Conservation (phyloP, 2,888 invertebrate genomes). For the Nymphalis urticae region DNA sequence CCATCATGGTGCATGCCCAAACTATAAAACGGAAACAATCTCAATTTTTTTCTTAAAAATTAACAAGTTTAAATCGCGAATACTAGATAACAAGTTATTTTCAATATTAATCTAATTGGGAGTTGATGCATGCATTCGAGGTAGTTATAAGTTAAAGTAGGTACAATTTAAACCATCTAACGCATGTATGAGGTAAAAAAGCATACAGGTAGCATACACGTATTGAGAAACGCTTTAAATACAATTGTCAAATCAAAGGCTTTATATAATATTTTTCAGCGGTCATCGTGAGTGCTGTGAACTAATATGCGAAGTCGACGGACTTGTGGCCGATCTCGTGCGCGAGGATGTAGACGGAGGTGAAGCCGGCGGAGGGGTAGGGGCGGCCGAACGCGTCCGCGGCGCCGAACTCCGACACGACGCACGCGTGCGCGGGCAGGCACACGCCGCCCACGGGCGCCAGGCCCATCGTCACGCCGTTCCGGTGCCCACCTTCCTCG, state of each 20-base stretch:
- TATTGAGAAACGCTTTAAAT: no score
- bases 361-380: constrained; percentile 92
- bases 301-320: constrained; percentile 50
- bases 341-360: constrained; percentile 90
- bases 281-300: neutral
- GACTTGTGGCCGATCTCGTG: constrained; percentile 94
- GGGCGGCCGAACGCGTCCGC: constrained; percentile 87
- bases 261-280: no score
- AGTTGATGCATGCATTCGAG: no score
- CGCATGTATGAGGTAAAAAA: no score
- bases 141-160: no score
- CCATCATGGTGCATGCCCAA: constrained; percentile 92
- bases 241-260: no score
- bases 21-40: constrained; percentile 64
- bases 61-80: no score
- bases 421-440: constrained; percentile 86
- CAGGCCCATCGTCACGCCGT: constrained; percentile 89
- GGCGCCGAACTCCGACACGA: constrained; percentile 89
- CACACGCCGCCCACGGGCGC: constrained; percentile 91
- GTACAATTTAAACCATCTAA: no score
- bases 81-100: no score
- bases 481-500: constrained; percentile 85
- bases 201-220: no score
- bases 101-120: no score
- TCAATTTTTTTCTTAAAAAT: neutral